A percentile compares a stretch with the other conserved stretches of the same genome.
phyloP scores from a whole-genome alignment of 2,888 invertebrate species.

The Drosophila niveifrons region DNA sequence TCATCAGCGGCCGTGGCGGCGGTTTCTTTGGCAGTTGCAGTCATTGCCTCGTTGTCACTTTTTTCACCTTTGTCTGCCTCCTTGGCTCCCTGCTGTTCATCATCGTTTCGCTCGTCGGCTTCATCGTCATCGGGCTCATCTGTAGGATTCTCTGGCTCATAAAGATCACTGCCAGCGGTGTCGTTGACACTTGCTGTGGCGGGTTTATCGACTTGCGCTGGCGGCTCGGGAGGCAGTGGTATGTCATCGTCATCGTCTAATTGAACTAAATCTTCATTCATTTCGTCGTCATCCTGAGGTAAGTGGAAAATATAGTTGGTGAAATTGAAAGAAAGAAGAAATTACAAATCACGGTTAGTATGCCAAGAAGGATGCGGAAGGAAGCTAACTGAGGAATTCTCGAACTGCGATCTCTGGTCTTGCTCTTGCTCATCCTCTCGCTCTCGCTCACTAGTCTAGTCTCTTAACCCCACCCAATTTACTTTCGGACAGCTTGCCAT shows the following conservation, averaged over 20 bases:
- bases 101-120: constrained; percentile 40
- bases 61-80: neutral
- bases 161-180: constrained; percentile 70
- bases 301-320: constrained; percentile 77
- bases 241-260: constrained; percentile 84
- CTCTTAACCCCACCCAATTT: neutral
- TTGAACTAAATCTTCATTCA: constrained; percentile 85
- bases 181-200: constrained; percentile 25
- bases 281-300: constrained; percentile 85
- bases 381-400: neutral
- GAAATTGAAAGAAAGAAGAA: constrained; percentile 85
- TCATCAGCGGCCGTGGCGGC: neutral
- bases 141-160: constrained; percentile 85
- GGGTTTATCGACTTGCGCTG: constrained; percentile 32
- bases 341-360: constrained; percentile 87
- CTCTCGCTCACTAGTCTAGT: no score
- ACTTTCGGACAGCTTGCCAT: constrained; percentile 43
- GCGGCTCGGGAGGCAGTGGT: constrained; percentile 82
- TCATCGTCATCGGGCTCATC: constrained; percentile 54
- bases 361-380: constrained; percentile 72
- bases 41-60: neutral
- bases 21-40: constrained; percentile 9
- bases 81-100: constrained; percentile 21
- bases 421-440: no score
- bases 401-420: no score